Evolutionary conservation across 2,113 vertebrate genomes (phyloP), one percentile per base, ranked within the genome.

Genomic region (Acrocephalus arundinaceus): DNA sequence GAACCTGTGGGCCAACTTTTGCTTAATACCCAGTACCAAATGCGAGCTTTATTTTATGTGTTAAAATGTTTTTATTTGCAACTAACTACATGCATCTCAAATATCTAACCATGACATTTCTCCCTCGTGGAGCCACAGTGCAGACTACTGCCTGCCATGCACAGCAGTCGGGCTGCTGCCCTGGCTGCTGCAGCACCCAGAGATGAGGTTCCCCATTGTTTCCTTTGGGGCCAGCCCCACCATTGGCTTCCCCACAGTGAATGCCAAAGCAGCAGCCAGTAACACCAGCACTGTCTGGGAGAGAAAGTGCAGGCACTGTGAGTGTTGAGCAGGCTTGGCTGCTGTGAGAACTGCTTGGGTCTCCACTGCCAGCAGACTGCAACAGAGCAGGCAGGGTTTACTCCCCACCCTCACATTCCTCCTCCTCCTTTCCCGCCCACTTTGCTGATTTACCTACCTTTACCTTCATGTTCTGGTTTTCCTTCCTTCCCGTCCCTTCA

Each of bases 71-170:
- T 82, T 55, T 17, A 65, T 33, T 10, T 21, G 7, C 63, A 41
- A 24, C 18, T 67, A 58, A 49, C 17, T 21, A 21, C 21, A 7
- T 5, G 10, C 3, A 25, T 33, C 17, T 59, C 39, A 31, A 43
- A 24, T 13, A 41, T 6, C 10, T 33, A 17, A n/a, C 23, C 13
- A 2, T 21, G 35, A 23, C 2, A 14, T 1, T 45, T 51, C 23
- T 18, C 4, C 15, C 52, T 4, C 22, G 1, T 1, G 13, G 23
- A 57, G 37, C n/a, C 0, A 0, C 24, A 48, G n/a, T 37, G 11
- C 71, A 55, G 55, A 15, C 15, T 45, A 4, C 13, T 27, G 35
- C 30, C 18, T 59, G 39, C 45, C 28, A 19, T 14, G 37, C 37
- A 20, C 1, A 13, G 31, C 59, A 15, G 2, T 10, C 1, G 0